phyloP scores from a whole-genome alignment of 2,113 vertebrate species.

The Rynchops niger region DNA sequence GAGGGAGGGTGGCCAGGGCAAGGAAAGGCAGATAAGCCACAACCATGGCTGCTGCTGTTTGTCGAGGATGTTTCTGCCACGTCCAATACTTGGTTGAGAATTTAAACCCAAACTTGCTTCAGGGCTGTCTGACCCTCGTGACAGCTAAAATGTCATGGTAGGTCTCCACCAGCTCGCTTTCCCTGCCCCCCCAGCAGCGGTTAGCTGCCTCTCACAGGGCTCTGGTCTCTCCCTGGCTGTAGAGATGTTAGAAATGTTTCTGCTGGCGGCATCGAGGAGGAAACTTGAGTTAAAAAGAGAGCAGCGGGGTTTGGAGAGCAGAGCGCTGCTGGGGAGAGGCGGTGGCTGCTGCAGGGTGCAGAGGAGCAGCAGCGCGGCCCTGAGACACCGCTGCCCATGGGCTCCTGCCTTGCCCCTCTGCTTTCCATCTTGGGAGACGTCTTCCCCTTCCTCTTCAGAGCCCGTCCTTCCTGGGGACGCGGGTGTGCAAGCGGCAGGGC shows the following conservation, averaged over 20 bases:
- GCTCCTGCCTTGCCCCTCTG: background rate
- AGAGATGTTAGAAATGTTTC: background rate
- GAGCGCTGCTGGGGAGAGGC: background rate
- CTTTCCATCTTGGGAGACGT: fast-evolving
- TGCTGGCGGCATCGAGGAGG: background rate
- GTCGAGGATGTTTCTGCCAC: background rate
- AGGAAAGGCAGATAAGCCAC: background rate
- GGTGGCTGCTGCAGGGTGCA: background rate
- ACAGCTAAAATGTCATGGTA: background rate
- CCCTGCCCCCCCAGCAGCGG: background rate
- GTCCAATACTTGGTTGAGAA: background rate
- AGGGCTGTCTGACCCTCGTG: background rate
- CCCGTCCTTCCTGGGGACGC: background rate
- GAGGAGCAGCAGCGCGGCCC: background rate
- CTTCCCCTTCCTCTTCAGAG: background rate
- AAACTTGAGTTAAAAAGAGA: background rate
- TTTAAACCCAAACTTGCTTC: background rate
- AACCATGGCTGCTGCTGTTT: background rate
- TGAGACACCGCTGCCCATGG: background rate
- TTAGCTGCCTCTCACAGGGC: background rate
- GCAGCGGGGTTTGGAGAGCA: background rate
- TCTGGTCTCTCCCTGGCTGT: background rate
- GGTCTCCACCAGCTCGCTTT: background rate
- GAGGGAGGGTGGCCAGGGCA: background rate
- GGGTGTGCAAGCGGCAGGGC: background rate